Evolutionary conservation across 92 coral and sea anemone species (phyloP).

Genomic region (Phenganax subtilis): DNA sequence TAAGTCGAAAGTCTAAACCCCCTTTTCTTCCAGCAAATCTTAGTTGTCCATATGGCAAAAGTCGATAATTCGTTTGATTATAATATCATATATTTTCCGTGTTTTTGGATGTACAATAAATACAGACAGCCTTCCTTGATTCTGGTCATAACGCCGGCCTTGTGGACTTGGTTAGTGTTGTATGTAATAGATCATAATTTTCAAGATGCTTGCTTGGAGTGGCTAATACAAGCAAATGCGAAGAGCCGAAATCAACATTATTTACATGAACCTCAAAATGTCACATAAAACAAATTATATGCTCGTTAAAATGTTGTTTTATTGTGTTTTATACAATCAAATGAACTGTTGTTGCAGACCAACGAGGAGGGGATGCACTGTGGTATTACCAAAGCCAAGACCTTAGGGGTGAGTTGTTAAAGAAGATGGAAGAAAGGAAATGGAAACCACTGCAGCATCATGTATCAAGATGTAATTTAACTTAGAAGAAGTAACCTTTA

Average conservation of each 20-base stretch:
- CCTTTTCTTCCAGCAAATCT: too few species aligned
- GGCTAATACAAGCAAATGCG: background rate
- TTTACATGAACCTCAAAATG: background rate
- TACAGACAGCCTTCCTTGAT: too few species aligned
- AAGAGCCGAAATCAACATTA: background rate
- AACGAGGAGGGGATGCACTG: constrained; percentile 78
- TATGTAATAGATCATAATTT: too few species aligned
- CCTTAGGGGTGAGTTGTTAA: constrained; percentile 55
- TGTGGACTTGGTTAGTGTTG: too few species aligned
- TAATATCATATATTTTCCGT: background rate
- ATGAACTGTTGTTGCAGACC: constrained; percentile 47
- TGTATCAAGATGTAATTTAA: too few species aligned
- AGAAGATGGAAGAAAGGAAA: constrained; percentile 43
- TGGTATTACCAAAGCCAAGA: constrained; percentile 83
- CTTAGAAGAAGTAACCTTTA: too few species aligned
- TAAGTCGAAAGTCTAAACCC: too few species aligned
- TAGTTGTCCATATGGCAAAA: too few species aligned
- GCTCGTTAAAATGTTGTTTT: background rate
- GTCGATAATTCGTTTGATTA: background rate
- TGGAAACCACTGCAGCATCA: constrained; percentile 32
- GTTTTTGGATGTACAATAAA: too few species aligned
- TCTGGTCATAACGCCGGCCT: background rate
- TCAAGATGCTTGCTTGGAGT: too few species aligned
- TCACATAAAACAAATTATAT: background rate
- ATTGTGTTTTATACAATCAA: constrained; percentile 48